These are phyloP conservation scores for Phataginus tetradactyla DNA, from an alignment of 2,797 vertebrate genomes.

Conservation along the genomic window DNA sequence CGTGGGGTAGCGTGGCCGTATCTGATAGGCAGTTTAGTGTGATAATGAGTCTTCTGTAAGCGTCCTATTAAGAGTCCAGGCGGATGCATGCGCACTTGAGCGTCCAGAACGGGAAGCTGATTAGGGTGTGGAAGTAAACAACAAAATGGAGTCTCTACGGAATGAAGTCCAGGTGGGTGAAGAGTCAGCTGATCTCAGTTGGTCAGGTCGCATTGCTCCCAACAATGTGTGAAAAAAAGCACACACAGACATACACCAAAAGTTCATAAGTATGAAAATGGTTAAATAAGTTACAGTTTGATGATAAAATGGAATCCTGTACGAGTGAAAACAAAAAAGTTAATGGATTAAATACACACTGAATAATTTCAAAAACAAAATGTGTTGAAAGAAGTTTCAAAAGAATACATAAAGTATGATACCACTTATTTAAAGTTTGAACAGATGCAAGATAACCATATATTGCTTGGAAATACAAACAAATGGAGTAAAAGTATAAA, in stretches of 20 bases:
- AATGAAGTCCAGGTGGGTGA: too few relatives aligned
- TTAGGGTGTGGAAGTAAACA: too few relatives aligned
- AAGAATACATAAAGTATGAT: not conserved
- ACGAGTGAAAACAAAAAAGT: not conserved
- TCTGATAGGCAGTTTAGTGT: too few relatives aligned
- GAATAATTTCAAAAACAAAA: slow-evolving; percentile 14
- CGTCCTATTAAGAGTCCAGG: too few relatives aligned
- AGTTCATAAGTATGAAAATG: not conserved
- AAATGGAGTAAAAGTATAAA: not conserved
- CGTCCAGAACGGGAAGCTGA: too few relatives aligned
- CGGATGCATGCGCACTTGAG: too few relatives aligned
- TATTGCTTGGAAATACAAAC: not conserved
- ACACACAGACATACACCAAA: not conserved
- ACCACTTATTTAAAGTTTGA: not conserved
- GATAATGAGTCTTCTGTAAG: too few relatives aligned
- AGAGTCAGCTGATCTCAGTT: too few relatives aligned
- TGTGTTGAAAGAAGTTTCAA: not conserved
- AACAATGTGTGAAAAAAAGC: too few relatives aligned
- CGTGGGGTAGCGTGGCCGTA: too few relatives aligned
- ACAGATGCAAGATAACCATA: not conserved
- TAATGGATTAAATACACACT: not conserved
- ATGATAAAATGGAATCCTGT: not conserved
- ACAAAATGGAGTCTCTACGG: too few relatives aligned
- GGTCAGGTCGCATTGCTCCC: too few relatives aligned
- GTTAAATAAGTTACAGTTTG: not conserved